Evolutionary conservation across 2,113 vertebrate genomes (phyloP).

Genomic region (Mus musculus): GRCm39 chr6:136675001-136675500

Average conservation of each 20-base stretch:
- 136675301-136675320: not conserved
- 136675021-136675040: conserved; percentile 97
- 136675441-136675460: too few species aligned
- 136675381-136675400: not conserved
- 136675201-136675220: not conserved
- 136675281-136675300: not conserved
- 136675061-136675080: not conserved
- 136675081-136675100: not conserved
- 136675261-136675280: conserved; percentile 25
- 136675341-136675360: not conserved
- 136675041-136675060: conserved; percentile 51
- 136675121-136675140: not conserved
- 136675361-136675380: not conserved
- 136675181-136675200: not conserved
- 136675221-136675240: not conserved
- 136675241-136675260: not conserved
- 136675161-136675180: not conserved
- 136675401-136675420: not conserved
- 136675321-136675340: not conserved
- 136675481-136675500: not conserved
- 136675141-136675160: not conserved
- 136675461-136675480: too few species aligned
- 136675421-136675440: too few species aligned
- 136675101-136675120: not conserved
- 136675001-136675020: conserved; percentile 94